Conservation (phyloP, 1,140 invertebrate species). For the Halyomorpha halys region DNA sequence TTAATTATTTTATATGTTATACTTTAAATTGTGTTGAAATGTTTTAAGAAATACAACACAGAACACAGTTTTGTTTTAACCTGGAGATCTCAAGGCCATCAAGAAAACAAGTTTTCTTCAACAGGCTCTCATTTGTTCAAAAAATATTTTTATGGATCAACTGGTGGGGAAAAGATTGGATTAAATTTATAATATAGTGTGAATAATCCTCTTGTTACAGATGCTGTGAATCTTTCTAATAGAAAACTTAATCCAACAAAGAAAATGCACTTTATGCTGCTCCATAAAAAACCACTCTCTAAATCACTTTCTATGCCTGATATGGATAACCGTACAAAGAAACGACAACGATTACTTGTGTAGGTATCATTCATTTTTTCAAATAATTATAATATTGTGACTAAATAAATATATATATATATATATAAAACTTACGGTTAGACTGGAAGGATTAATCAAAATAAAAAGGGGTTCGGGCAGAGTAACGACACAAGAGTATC, state of each 20-base stretch:
- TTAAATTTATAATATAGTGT: too few species aligned
- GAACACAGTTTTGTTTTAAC: too few species aligned
- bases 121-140: too few species aligned
- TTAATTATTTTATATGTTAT: too few species aligned
- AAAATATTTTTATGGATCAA: too few species aligned
- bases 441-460: background rate
- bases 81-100: too few species aligned
- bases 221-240: constrained; percentile 8
- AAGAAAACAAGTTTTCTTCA: too few species aligned
- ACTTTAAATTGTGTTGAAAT: too few species aligned
- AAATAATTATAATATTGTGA: background rate
- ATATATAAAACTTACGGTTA: background rate
- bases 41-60: too few species aligned
- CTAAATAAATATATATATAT: constrained; percentile 19
- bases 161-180: too few species aligned
- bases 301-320: constrained; percentile 75
- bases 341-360: constrained; percentile 53
- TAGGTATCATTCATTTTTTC: constrained; percentile 39
- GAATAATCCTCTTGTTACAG: background rate
- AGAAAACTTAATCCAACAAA: constrained; percentile 5
- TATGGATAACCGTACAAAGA: constrained; percentile 61
- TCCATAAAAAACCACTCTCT: constrained; percentile 49
- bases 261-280: constrained; percentile 39
- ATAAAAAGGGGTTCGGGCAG: too few species aligned
- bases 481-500: too few species aligned